Evolutionary conservation across 2,888 invertebrate genomes (phyloP).

Genomic region (Amitus sp.): DNA sequence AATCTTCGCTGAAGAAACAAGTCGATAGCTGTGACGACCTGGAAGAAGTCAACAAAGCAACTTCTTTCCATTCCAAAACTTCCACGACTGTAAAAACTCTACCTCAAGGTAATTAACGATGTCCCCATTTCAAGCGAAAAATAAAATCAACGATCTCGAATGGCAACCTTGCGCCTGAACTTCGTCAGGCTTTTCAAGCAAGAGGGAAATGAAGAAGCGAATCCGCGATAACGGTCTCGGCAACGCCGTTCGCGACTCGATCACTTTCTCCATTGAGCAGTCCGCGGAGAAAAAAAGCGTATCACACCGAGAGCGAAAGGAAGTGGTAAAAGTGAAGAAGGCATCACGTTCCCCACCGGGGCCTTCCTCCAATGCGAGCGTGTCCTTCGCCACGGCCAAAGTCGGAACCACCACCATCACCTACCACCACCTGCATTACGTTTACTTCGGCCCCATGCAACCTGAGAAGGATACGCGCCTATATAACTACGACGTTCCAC

Average conservation of each 20-base stretch:
- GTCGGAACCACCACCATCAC: conserved; percentile 26
- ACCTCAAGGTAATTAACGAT: too few relatives aligned
- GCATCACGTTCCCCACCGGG: conserved; percentile 23
- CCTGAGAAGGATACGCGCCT: conserved; percentile 62
- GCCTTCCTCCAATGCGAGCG: not conserved
- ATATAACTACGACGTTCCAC: conserved; percentile 65
- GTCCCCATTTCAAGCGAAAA: conserved; percentile 2
- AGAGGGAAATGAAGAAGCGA: conserved; percentile 13
- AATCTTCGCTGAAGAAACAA: too few relatives aligned
- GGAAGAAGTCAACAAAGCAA: too few relatives aligned
- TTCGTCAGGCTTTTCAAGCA: too few relatives aligned
- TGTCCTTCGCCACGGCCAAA: conserved; percentile 36
- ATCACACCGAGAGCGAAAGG: conserved; percentile 23
- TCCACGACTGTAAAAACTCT: too few relatives aligned
- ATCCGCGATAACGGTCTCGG: conserved; percentile 19
- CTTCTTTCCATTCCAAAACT: too few relatives aligned
- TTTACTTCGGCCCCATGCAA: conserved; percentile 42
- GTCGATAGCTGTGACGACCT: too few relatives aligned
- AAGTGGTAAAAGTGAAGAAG: conserved; percentile 32
- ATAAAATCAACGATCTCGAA: too few relatives aligned
- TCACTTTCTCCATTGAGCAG: conserved; percentile 59
- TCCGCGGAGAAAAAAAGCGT: conserved; percentile 23
- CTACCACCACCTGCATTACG: conserved; percentile 42
- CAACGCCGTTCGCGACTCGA: conserved; percentile 46
- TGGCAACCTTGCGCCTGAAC: too few relatives aligned